Base-by-base conservation (phyloP, 2,797 vertebrate species). In the Hirundo rustica region DNA sequence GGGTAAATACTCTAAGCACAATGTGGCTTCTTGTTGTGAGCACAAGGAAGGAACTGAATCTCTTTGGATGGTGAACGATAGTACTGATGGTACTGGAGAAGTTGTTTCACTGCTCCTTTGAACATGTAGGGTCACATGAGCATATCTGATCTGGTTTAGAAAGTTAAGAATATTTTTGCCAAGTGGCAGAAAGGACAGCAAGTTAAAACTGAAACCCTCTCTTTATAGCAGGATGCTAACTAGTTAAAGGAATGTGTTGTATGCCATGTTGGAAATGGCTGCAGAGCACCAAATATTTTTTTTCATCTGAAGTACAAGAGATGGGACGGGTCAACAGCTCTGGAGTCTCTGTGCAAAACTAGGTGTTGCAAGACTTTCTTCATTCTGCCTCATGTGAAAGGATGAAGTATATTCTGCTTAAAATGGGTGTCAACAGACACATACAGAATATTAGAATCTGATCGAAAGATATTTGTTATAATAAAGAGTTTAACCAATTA, bases 141-240 rank as follows among this genome's bases (percentile, higher is more conserved):
- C 4, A 10, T 15, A n/a, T n/a, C 13, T 54, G 25, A 70, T 7
- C 15, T 42, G 14, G 14, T 76, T 62, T 10, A 42, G 82, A 71
- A 79, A 77, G n/a, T 8, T n/a, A n/a, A 29, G 11, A 62, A 6
- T 51, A 51, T 54, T 91, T 58, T 36, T 89, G 51, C 30, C 34
- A 76, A 73, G n/a, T n/a, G 38, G 15, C 27, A 83, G 61, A 53
- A 62, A 87, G 11, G 21, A 54, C 16, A 78, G 36, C 17, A 79
- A 73, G 54, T 45, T 58, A 42, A 65, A 78, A 64, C 8, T 0
- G 0, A 50, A 48, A 7, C 0, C 1, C 16, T 18, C 4, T 34
- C 27, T 50, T 71, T 53, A 18, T 16, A 62, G 14, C 11, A 42
- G 27, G 9, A 66, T 73, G 22, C 29, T 23, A 65, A 4, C 23